phyloP scores from a whole-genome alignment of 2,888 invertebrate genomes.

The Dryobotodes eremita region DNA sequence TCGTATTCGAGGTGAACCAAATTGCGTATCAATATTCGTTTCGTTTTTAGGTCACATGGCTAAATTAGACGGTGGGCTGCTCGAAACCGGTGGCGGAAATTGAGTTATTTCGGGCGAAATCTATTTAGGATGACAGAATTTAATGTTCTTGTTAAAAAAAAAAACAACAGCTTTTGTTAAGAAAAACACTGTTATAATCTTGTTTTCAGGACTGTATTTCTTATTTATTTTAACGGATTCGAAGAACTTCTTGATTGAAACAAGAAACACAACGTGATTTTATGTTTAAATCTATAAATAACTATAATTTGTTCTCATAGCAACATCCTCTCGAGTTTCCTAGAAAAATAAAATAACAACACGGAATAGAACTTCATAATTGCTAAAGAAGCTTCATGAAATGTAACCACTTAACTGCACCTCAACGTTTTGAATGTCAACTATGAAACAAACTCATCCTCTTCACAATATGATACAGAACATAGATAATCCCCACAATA shows the following conservation, averaged over 20 bases:
- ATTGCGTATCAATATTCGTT: constrained; percentile 60
- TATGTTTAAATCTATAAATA: neutral
- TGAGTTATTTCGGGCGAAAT: constrained; percentile 27
- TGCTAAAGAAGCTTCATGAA: constrained; percentile 1
- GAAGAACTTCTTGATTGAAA: no score
- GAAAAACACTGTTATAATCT: neutral
- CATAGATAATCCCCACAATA: constrained; percentile 52
- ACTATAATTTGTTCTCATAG: neutral
- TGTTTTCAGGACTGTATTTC: neutral
- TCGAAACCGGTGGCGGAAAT: constrained; percentile 25
- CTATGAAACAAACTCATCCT: constrained; percentile 29
- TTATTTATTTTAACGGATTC: neutral
- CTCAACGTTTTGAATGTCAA: constrained; percentile 5
- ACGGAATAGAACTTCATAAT: neutral
- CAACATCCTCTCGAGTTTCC: neutral
- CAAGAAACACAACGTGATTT: neutral
- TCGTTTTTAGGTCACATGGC: constrained; percentile 51
- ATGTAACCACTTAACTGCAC: constrained; percentile 12
- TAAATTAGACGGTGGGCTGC: constrained; percentile 33
- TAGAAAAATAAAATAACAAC: neutral
- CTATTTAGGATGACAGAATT: constrained; percentile 13
- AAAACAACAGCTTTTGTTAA: neutral
- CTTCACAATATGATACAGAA: constrained; percentile 39
- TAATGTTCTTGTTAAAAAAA: constrained; percentile 6
- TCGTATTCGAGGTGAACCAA: constrained; percentile 55